Percentiles rank a stretch among this genome's conserved stretches.
phyloP scores from a whole-genome alignment of 2,888 invertebrate genomes.

The Lamellibrachia columna region DNA sequence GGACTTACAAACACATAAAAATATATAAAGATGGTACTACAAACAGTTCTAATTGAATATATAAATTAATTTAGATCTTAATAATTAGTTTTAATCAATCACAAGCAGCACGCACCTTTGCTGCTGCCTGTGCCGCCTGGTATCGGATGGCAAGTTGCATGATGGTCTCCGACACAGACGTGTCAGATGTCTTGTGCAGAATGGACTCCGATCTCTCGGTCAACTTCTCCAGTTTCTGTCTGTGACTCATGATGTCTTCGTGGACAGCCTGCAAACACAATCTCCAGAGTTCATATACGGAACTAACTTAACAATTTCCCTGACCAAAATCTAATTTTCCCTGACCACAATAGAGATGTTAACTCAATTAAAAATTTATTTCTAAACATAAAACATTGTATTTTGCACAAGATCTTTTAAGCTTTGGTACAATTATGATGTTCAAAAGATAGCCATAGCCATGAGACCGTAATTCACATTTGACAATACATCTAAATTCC shows the following conservation, averaged over 20 bases:
- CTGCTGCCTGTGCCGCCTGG: conserved; percentile 85
- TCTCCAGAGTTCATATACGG: neutral
- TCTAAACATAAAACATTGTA: no score
- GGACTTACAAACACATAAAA: neutral
- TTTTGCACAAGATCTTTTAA: no score
- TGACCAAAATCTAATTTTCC: neutral
- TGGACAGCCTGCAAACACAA: conserved; percentile 48
- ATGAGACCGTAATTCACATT: neutral
- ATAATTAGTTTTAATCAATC: neutral
- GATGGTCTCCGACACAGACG: conserved; percentile 89
- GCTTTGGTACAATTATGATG: neutral
- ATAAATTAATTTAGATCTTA: conserved; percentile 14
- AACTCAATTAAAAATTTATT: no score
- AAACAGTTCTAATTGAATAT: neutral
- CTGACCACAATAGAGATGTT: no score
- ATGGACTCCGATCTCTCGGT: conserved; percentile 87
- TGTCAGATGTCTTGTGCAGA: conserved; percentile 91
- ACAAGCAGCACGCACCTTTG: conserved; percentile 74
- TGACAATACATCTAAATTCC: neutral
- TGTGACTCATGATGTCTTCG: conserved; percentile 61
- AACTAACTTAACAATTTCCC: neutral
- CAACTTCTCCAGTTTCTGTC: conserved; percentile 76
- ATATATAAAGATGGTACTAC: neutral
- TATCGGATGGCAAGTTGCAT: conserved; percentile 94
- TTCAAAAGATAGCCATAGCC: conserved; percentile 17